A percentile compares a stretch with the other conserved stretches of the same genome.
phyloP scores from a whole-genome alignment of 2,888 invertebrate species.

The Drosophila barbarae region DNA sequence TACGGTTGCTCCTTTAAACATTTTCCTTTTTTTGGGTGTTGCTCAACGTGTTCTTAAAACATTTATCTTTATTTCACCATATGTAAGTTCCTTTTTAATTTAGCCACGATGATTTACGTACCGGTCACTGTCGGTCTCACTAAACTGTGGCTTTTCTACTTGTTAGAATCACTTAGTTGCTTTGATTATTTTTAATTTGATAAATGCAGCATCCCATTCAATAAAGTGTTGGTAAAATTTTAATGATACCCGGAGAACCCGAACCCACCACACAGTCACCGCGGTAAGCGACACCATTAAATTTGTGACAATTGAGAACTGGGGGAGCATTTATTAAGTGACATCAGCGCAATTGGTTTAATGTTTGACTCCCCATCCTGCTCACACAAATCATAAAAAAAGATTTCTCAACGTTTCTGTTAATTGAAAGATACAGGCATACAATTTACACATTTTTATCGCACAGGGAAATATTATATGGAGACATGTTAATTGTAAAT shows the following conservation, averaged over 20 bases:
- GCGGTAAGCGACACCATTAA: constrained; percentile 39
- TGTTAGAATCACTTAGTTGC: not conserved
- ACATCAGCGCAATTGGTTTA: constrained; percentile 70
- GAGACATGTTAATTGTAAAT: constrained; percentile 1
- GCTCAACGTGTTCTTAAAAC: not conserved
- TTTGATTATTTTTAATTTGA: constrained; percentile 7
- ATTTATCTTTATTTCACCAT: not conserved
- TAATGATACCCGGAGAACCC: constrained; percentile 41
- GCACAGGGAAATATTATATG: not conserved
- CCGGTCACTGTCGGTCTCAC: not conserved
- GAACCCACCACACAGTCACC: constrained; percentile 6
- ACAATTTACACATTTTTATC: constrained; percentile 13
- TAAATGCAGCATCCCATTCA: constrained; percentile 9
- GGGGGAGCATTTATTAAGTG: constrained; percentile 57
- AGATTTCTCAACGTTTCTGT: constrained; percentile 38
- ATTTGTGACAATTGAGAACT: constrained; percentile 67
- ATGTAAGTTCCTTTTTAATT: not conserved
- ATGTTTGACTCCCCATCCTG: constrained; percentile 53
- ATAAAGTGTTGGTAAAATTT: constrained; percentile 56
- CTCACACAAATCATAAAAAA: constrained; percentile 22
- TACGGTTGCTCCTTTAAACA: too few relatives aligned
- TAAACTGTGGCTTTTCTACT: not conserved
- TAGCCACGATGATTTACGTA: not conserved
- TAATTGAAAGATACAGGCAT: constrained; percentile 44
- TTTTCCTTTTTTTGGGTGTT: too few relatives aligned